Evolutionary conservation across 2,797 vertebrate species (phyloP), one percentile per base, ranked within the genome.

Genomic region (Brotula barbata): DNA sequence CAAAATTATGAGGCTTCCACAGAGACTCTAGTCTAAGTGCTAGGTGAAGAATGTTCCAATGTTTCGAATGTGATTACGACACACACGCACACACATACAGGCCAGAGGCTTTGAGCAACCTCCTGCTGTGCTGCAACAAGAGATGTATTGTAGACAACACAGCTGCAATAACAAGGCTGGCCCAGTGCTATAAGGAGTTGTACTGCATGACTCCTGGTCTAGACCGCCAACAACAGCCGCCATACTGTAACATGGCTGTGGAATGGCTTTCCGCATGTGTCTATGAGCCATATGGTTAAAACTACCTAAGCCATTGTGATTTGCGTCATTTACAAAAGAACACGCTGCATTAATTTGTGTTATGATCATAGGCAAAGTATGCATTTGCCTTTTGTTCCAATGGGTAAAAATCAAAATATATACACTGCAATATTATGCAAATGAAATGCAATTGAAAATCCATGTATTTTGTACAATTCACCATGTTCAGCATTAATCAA

Each of bases 121-220:
- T 77, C 85, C 85, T 59, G 82, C 86, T 82, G 88, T 58, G 86
- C 74, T 72, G 71, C 86, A 85, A 89, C 86, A 90, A 88, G 88
- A 85, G 84, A 81, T 84, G 85, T 82, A 87, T 88, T 89, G 86
- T 87, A 82, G 83, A 89, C 84, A 83, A 86, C 86, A 86, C 88
- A 91, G 89, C 89, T 90, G 88, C 88, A 89, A 89, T 81, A 90
- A 91, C 85, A 90, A 78, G 84, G 75, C 80, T 59, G 71, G 77
- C 77, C 74, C 73, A 81, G 75, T 76, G 83, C 82, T 83, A 52
- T 72, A 80, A 77, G 73, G 65, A 85, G 78, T 73, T 70, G 71
- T 62, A 42, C 78, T 81, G 69, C 73, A 73, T 34, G 77, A 80
- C 69, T 81, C 78, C 62, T 25, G 71, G 82, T 85, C 81, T 80